Evolutionary conservation across 2,888 invertebrate species (phyloP), one percentile per base, ranked within the genome.

Genomic region (Tachystola acroxantha): DNA sequence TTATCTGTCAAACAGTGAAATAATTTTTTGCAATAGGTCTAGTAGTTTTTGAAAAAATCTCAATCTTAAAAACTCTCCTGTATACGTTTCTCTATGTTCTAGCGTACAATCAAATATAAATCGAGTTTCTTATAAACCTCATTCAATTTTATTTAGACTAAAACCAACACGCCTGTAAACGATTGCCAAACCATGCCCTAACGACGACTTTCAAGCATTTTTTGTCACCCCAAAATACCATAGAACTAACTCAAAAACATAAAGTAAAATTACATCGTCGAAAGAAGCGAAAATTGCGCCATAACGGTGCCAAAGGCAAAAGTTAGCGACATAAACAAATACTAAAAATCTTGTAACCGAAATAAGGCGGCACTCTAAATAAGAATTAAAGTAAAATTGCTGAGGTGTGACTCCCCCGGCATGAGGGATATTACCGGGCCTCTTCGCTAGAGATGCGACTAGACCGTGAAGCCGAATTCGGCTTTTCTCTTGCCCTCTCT

Each of bases 361-460:
- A 84, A 84, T 77, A 82, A 80, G 81, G 75, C 64, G 76, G 72
- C 73, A 78, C 75, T 84, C 82, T 85, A 85, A 86, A 85, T 78
- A 85, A 80, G 85, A 84, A 85, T 84, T 86, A 84, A 82, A 82
- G 79, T 78, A 73, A 73, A 84, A 84, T 85, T 81, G 85, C 68
- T 76, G 82, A 82, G 82, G 78, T 82, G 82, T 79, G 78, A 73
- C 75, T 72, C 82, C 82, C 82, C 53, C 56, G 67, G 63, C 61
- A 66, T 51, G 55, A 50, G 64, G 66, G 67, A 64, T 65, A 69
- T 70, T 67, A 70, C 58, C 58, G 63, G 69, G 65, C 61, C n/a
- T n/a, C n/a, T n/a, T n/a, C n/a, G n/a, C n/a, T n/a, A n/a, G n/a
- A n/a, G n/a, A n/a, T n/a, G n/a, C n/a, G n/a, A n/a, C n/a, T n/a